A percentile compares a stretch with the other conserved stretches of the same genome.
These are phyloP conservation scores for Stichodactyla helianthus DNA, from an alignment of 64 coral and sea anemone genomes.

Conservation along the genomic window DNA sequence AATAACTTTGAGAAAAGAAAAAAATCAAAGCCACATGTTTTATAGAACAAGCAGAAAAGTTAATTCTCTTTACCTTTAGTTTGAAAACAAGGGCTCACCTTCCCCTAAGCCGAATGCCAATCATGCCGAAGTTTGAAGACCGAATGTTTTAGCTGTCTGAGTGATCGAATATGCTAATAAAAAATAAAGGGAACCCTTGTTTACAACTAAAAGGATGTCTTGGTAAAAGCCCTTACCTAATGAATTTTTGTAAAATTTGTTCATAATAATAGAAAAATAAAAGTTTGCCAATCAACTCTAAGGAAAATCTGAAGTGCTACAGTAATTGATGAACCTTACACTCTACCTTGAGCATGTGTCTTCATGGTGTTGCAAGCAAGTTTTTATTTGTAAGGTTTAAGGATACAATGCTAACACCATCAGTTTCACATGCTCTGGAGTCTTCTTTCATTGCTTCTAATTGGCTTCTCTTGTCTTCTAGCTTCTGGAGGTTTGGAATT, in stretches of 20 bases:
- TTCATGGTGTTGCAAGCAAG: not conserved
- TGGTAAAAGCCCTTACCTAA: not conserved
- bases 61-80: not conserved
- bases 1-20: not conserved
- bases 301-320: not conserved
- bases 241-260: not conserved
- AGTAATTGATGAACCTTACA: not conserved
- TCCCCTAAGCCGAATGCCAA: conserved; percentile 2
- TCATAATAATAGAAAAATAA: not conserved
- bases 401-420: not conserved
- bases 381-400: not conserved
- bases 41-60: not conserved
- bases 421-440: not conserved
- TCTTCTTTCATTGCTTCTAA: not conserved
- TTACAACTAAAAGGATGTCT: not conserved
- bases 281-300: not conserved
- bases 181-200: not conserved
- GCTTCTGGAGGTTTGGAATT: not conserved
- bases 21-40: not conserved
- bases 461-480: not conserved
- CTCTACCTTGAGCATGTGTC: not conserved
- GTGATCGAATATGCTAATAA: not conserved
- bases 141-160: not conserved
- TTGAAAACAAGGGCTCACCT: not conserved
- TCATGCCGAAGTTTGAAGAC: not conserved